Base-by-base conservation (phyloP, 2,113 vertebrate genomes). In the Malurus alboscapulatus region DNA sequence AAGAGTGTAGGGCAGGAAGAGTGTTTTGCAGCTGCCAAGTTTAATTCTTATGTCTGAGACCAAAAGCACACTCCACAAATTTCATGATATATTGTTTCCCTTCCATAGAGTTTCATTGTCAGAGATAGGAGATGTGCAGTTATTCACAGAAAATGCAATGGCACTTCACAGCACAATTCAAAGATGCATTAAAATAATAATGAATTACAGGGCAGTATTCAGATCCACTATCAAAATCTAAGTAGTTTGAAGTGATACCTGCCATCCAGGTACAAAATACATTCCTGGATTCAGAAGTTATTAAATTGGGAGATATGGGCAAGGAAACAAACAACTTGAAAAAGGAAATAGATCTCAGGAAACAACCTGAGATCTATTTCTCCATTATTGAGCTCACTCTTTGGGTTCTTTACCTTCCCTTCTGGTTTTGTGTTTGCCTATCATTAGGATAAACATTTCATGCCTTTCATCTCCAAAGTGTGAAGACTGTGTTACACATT, bases 391-490 rank as follows among this genome's bases (percentile, higher is more conserved):
- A 76, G 54, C 34, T 73, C 5, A 1, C 11, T 58, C 12, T 66
- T 72, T 42, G 12, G 25, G 21, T 84, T 54, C 38, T 68, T 86
- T 73, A 34, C 69, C 19, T 82, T 48, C 26, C 29, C 38, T 82
- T 87, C 92, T 92, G 93, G n/a, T 93, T 95, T 90, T 96, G 45
- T 94, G 75, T 95, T 94, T 89, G 63, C 69, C 48, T 77, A 79
- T 97, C 80, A 92, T 96, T 97, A 93, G 87, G 92, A 96, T 95
- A 96, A 93, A 89, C 79, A 67, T 58, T 97, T 95, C 47, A 47
- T 92, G 53, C 76, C 87, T 84, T 93, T 84, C 30, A 86, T 92
- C 59, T 81, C 34, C 38, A 36, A 92, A 73, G 88, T 97, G 88
- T 97, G 95, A 96, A 95, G 73, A 73, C 91, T 83, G 80, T 87